Evolutionary conservation across 1,140 invertebrate species (phyloP), one percentile per base, ranked within the genome.

Genomic region (Sarcophaga peregrina): DNA sequence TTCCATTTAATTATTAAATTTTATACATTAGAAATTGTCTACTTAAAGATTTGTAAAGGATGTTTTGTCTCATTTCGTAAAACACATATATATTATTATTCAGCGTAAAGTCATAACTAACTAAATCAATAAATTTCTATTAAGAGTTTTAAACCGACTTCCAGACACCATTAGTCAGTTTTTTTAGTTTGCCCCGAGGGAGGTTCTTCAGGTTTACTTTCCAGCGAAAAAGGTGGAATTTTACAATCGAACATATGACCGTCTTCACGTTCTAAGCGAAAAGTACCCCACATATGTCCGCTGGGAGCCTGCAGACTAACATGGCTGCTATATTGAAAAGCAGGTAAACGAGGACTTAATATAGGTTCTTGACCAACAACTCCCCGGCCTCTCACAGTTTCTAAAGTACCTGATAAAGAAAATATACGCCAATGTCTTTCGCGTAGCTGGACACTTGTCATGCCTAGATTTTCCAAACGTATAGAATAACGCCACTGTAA

Each of bases 261-360:
- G 92, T 99, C 97, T 92, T 98, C 96, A 84, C 97, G 93, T 91
- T 99, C 98, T 95, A 99, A 97, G 87, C 97, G 93, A 89, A 98
- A 99, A 11, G 97, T 98, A 68, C 97, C 98, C 98, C 98, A 99
- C 98, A 99, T 99, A 88, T 99, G 97, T 50, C 98, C 98, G 91
- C 96, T 97, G n/a, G 97, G 97, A 75, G 97, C 97, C 91, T 99
- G 97, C 81, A 99, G 92, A 86, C 96, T 97, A 47, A 99, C 97
- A 91, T 99, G 98, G 91, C 96, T 98, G 89, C 96, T 97, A 90
- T 99, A 99, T 91, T 99, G 98, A 92, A 99, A 99, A 85, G 97
- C 97, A 78, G 98, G 98, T 84, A 96, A 93, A 62, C 93, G 92
- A 85, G 95, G 94, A 9, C 96, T 97, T 58, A 99, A 92, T 80